Conservation (phyloP, 2,888 invertebrate species). For the Tanaodytes sp. region DNA sequence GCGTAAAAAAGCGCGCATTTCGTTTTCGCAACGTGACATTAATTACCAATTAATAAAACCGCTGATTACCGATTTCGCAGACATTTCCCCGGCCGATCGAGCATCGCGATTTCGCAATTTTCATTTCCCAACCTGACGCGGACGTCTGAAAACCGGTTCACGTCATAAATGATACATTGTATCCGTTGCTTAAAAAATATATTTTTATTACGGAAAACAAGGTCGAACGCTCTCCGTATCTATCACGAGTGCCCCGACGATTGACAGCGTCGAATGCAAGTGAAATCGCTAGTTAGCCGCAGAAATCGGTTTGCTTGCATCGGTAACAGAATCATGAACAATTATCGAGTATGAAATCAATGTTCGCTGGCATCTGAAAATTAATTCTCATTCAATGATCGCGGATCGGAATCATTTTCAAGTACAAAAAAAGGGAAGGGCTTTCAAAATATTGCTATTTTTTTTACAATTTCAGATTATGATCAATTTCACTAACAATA, state of each 20-base stretch:
- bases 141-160: conserved; percentile 43
- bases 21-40: conserved; percentile 31
- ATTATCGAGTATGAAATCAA: too few species aligned
- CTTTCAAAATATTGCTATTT: too few species aligned
- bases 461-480: too few species aligned
- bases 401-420: too few species aligned
- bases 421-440: too few species aligned
- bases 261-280: conserved; percentile 30
- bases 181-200: conserved; percentile 30
- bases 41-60: conserved; percentile 39
- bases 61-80: conserved; percentile 31
- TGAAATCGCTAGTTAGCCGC: conserved; percentile 7
- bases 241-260: conserved; percentile 19
- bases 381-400: too few species aligned
- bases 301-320: too few species aligned
- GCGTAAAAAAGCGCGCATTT: conserved; percentile 1
- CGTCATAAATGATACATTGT: conserved; percentile 42
- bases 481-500: too few species aligned
- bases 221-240: conserved; percentile 30
- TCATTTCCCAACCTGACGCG: conserved; percentile 35
- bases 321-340: neutral
- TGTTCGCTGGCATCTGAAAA: too few species aligned
- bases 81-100: conserved; percentile 27
- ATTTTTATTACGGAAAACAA: conserved; percentile 40
- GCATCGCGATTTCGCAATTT: conserved; percentile 40